phyloP scores from a whole-genome alignment of 1,140 invertebrate species.

The Brachionus calyciflorus region DNA sequence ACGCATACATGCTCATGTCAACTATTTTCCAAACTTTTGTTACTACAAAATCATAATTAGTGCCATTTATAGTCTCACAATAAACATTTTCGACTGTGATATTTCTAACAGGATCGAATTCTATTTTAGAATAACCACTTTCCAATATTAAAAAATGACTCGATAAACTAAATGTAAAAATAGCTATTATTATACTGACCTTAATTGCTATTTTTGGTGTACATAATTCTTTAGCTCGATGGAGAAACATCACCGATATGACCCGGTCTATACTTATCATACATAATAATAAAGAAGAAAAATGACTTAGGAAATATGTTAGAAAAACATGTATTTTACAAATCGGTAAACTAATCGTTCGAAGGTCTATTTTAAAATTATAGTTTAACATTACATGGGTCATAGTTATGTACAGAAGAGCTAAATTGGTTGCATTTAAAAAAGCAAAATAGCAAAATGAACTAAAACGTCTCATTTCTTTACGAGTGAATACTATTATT shows the following conservation, averaged over 20 bases:
- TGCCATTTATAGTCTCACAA: constrained; percentile 1
- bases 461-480: constrained; percentile 43
- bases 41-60: constrained; percentile 4
- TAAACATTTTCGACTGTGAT: neutral
- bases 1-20: constrained; percentile 42
- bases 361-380: constrained; percentile 31
- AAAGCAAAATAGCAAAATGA: constrained; percentile 46
- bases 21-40: constrained; percentile 36
- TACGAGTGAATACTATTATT: constrained; percentile 39
- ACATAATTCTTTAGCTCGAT: constrained; percentile 39
- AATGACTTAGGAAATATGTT: constrained; percentile 42
- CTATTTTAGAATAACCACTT: neutral
- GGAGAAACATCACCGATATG: constrained; percentile 45
- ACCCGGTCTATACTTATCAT: constrained; percentile 42
- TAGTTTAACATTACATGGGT: constrained; percentile 30
- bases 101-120: neutral
- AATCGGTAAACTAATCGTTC: neutral
- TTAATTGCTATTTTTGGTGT: constrained; percentile 21
- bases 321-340: constrained; percentile 47
- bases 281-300: constrained; percentile 43
- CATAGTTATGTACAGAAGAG: constrained; percentile 26
- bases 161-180: constrained; percentile 7
- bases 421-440: constrained; percentile 34
- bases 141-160: constrained; percentile 39
- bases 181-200: neutral